These are phyloP conservation scores for Silurus aristotelis DNA, from an alignment of 2,797 vertebrate genomes.

Conservation along the genomic window DNA sequence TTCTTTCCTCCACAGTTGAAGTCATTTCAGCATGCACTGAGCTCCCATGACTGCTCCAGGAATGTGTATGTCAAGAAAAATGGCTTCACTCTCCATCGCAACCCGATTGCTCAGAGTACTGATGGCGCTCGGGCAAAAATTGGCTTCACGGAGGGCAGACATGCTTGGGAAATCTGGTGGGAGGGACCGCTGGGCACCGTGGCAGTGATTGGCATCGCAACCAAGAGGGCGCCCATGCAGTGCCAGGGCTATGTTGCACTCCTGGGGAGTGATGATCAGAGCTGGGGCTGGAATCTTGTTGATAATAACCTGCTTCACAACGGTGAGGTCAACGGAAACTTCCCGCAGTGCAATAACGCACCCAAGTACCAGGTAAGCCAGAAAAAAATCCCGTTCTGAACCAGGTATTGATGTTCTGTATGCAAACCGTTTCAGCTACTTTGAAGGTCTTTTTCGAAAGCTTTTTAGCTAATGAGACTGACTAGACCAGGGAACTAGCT, in stretches of 20 bases:
- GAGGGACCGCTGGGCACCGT: constrained; percentile 97
- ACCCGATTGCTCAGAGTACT: constrained; percentile 98
- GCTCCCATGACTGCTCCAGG: constrained; percentile 96
- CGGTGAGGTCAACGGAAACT: constrained; percentile 97
- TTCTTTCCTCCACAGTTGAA: constrained; percentile 77
- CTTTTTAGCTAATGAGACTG: background rate
- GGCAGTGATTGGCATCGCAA: constrained; percentile 96
- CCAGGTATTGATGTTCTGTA: background rate
- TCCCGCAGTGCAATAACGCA: constrained; percentile 98
- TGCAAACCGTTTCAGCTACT: background rate
- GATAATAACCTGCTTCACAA: constrained; percentile 99
- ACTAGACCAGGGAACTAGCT: background rate
- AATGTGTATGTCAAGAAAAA: constrained; percentile 99
- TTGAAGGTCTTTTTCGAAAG: background rate
- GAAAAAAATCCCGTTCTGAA: background rate
- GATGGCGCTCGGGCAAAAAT: constrained; percentile 97
- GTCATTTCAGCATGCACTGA: constrained; percentile 92
- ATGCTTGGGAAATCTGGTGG: constrained; percentile 99
- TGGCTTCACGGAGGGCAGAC: constrained; percentile 94
- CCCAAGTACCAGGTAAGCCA: constrained; percentile 93
- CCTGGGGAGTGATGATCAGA: constrained; percentile 96
- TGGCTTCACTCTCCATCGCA: constrained; percentile 96
- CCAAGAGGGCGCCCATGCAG: constrained; percentile 94
- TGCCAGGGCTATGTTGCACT: constrained; percentile 98
- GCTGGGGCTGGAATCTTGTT: constrained; percentile 99